Percentiles rank a stretch among this genome's conserved stretches.
phyloP scores from a whole-genome alignment of 2,888 invertebrate genomes.

The Blera fallax region DNA sequence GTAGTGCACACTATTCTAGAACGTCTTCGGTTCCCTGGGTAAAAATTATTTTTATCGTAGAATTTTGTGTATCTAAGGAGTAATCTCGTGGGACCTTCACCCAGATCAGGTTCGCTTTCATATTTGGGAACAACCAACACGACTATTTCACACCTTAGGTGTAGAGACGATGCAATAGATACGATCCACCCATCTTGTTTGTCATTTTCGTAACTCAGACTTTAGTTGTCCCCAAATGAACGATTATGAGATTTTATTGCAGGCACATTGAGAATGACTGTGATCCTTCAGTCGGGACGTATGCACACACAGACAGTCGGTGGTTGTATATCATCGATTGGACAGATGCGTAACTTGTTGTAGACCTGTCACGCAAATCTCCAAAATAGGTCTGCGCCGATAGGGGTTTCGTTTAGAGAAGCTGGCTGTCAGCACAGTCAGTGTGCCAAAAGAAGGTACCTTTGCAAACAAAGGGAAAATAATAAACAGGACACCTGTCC shows the following conservation, averaged over 20 bases:
- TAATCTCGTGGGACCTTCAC: conserved; percentile 68
- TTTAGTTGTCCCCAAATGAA: conserved; percentile 52
- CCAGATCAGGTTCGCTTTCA: conserved; percentile 56
- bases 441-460: conserved; percentile 12
- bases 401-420: conserved; percentile 3
- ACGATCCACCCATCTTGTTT: conserved; percentile 18
- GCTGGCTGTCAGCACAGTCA: background rate
- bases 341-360: conserved; percentile 43
- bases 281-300: background rate
- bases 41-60: conserved; percentile 22
- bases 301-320: background rate
- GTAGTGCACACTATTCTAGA: background rate
- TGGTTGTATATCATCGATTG: conserved; percentile 39
- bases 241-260: conserved; percentile 62
- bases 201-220: background rate
- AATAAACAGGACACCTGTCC: conserved; percentile 55
- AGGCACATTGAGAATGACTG: background rate
- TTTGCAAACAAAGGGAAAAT: background rate
- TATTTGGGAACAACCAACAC: conserved; percentile 59
- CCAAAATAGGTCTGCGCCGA: conserved; percentile 13
- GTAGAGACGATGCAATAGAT: conserved; percentile 14
- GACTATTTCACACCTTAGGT: conserved; percentile 58
- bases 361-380: conserved; percentile 29
- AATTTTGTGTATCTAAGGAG: conserved; percentile 17
- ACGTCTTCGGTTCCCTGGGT: background rate